These are phyloP conservation scores for Marmota flaviventris DNA, from an alignment of 2,113 vertebrate species.

Conservation along the genomic window DNA sequence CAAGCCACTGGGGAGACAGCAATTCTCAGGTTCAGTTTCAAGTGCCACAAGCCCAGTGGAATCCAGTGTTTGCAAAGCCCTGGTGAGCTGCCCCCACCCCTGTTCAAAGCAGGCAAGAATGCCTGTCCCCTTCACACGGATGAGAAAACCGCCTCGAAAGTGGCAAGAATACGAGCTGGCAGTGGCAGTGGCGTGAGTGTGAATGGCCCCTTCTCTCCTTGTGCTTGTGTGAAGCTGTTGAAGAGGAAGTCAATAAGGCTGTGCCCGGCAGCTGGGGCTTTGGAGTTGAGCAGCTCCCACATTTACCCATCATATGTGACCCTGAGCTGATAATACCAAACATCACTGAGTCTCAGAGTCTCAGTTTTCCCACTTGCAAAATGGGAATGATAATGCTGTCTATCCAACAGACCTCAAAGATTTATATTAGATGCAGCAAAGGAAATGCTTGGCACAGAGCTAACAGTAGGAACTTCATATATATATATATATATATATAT, in stretches of 20 bases:
- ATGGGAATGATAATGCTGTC: background rate
- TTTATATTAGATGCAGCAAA: background rate
- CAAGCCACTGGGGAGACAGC: accelerated
- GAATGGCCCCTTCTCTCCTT: background rate
- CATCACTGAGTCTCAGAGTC: background rate
- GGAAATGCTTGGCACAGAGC: background rate
- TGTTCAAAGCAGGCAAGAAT: background rate
- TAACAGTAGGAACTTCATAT: background rate
- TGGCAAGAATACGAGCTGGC: background rate
- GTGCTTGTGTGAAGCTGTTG: background rate
- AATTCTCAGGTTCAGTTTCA: background rate
- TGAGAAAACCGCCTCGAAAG: background rate
- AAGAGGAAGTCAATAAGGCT: background rate
- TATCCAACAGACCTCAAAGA: background rate
- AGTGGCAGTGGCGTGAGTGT: background rate
- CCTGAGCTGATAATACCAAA: background rate
- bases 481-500: background rate
- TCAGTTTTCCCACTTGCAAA: constrained; percentile 5
- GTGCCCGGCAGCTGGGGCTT: background rate
- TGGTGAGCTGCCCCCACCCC: background rate
- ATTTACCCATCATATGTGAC: background rate
- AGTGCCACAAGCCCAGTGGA: accelerated
- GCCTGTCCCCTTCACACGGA: background rate
- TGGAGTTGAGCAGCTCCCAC: background rate
- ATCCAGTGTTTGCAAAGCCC: background rate